Conservation (phyloP, 1,140 invertebrate genomes). For the Euura lappo region DNA sequence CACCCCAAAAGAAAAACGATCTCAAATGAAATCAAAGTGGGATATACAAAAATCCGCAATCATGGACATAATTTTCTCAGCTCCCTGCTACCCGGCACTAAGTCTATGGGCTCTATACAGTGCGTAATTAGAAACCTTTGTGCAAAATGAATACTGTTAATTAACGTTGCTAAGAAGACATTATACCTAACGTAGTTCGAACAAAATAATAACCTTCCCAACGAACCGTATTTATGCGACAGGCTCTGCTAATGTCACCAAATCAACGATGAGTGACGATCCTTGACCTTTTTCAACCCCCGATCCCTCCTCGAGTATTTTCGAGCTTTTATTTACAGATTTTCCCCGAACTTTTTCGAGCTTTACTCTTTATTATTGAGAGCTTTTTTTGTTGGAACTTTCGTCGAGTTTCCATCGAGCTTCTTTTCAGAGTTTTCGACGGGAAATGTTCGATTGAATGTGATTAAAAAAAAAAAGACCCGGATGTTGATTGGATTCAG, state of each 20-base stretch:
- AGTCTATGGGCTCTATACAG: conserved; percentile 59
- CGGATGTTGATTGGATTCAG: no score
- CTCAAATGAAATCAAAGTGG: no score
- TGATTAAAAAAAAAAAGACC: not conserved
- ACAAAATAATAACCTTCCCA: not conserved
- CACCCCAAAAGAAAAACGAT: no score
- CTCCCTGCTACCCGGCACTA: conserved; percentile 39
- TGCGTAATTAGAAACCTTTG: conserved; percentile 68
- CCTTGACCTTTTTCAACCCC: no score
- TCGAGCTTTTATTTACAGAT: no score
- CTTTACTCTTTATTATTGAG: no score
- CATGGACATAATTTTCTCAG: conserved; percentile 43
- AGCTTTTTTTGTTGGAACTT: no score
- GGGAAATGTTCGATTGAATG: not conserved
- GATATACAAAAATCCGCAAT: no score
- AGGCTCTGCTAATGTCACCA: not conserved
- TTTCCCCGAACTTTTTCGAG: no score
- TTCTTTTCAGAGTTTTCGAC: not conserved
- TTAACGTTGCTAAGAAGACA: conserved; percentile 65
- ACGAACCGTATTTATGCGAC: not conserved
- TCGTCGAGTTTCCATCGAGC: no score
- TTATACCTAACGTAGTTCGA: conserved; percentile 46
- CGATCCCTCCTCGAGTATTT: no score
- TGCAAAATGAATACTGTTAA: conserved; percentile 67
- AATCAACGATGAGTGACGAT: not conserved